Evolutionary conservation across 2,888 invertebrate species (phyloP).

Genomic region (Sturmia bella): DNA sequence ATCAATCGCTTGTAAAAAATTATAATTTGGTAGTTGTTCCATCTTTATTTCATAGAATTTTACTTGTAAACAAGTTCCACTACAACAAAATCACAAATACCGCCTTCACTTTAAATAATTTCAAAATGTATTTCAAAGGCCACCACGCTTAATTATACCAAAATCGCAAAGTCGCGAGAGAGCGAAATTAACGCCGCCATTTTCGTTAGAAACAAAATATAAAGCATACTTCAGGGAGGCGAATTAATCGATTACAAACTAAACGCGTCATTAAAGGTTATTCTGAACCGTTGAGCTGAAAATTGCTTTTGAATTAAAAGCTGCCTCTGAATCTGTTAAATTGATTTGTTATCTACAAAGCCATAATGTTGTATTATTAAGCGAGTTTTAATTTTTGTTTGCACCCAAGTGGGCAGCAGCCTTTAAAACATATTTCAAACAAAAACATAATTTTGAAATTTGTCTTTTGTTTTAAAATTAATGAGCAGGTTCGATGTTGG

Average conservation of each 20-base stretch:
- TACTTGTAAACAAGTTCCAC: not conserved
- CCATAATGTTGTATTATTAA: no score
- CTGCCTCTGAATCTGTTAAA: no score
- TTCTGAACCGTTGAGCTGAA: no score
- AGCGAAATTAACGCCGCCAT: constrained; percentile 4
- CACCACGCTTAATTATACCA: constrained; percentile 1
- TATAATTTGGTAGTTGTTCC: constrained; percentile 74
- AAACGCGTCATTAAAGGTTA: constrained; percentile 16
- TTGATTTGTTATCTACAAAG: no score
- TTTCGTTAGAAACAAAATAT: not conserved
- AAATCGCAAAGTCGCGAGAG: not conserved
- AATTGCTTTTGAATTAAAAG: no score
- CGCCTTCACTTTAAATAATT: not conserved
- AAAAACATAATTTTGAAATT: no score
- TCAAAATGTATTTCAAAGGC: constrained; percentile 23
- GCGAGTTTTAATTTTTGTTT: no score
- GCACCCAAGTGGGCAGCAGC: no score
- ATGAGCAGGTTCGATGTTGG: no score
- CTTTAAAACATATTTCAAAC: no score
- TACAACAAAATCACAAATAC: not conserved
- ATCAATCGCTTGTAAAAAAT: constrained; percentile 78
- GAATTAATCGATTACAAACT: not conserved
- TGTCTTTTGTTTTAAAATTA: no score
- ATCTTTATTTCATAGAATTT: constrained; percentile 29
- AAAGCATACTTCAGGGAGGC: constrained; percentile 19